Conservation (phyloP, 2,113 vertebrate genomes). For the Poeciliopsis turrubarensis region DNA sequence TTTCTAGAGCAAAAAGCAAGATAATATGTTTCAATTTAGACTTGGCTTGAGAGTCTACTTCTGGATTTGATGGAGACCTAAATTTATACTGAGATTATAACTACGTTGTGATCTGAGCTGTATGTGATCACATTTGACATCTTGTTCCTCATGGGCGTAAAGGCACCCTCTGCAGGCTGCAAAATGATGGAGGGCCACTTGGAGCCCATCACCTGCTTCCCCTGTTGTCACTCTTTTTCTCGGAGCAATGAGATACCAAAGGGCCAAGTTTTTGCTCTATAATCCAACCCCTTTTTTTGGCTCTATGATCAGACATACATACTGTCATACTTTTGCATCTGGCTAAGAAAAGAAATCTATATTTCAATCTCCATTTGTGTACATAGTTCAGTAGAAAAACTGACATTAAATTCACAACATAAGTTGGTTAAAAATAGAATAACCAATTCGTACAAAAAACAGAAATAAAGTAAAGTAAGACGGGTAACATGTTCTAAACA, state of each 20-base stretch:
- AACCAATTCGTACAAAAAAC: no score
- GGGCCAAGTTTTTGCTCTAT: constrained; percentile 45
- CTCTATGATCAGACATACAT: constrained; percentile 58
- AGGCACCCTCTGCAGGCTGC: constrained; percentile 50
- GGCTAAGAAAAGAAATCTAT: not conserved
- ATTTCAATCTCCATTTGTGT: not conserved
- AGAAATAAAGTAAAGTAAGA: no score
- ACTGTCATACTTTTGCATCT: constrained; percentile 37
- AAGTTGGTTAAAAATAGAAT: no score
- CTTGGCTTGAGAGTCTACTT: not conserved
- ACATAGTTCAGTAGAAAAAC: not conserved
- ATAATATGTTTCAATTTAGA: not conserved
- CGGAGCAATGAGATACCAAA: constrained; percentile 55
- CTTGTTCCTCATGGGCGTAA: constrained; percentile 63
- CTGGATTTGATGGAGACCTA: constrained; percentile 13
- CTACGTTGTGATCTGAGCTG: constrained; percentile 44
- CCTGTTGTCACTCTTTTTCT: constrained; percentile 56
- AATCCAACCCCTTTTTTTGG: constrained; percentile 50
- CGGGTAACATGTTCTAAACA: no score
- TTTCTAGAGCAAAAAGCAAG: not conserved
- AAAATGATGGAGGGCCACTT: constrained; percentile 67
- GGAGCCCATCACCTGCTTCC: constrained; percentile 81
- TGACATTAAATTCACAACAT: no score
- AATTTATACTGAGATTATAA: constrained; percentile 32
- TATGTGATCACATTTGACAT: constrained; percentile 73